Conservation (phyloP, 2,888 invertebrate genomes). For the Dromius quadrimaculatus region DNA sequence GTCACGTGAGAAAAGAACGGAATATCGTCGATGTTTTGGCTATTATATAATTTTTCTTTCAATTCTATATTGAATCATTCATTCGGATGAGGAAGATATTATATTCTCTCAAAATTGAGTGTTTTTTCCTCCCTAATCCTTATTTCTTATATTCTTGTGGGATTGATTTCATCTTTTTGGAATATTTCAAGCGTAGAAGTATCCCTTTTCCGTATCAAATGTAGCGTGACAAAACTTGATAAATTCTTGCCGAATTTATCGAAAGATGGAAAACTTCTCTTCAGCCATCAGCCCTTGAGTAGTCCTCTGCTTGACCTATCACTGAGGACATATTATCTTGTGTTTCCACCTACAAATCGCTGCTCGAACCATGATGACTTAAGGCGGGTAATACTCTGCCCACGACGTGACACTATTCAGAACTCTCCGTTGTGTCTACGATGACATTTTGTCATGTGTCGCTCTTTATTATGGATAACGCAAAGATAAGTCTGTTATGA, state of each 20-base stretch:
- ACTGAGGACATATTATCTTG: constrained; percentile 31
- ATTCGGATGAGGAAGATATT: too few relatives aligned
- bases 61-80: too few relatives aligned
- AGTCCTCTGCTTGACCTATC: constrained; percentile 24
- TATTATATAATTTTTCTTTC: too few relatives aligned
- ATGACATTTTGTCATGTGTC: constrained; percentile 32
- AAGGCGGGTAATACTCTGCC: not conserved
- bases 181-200: too few relatives aligned
- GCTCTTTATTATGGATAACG: too few relatives aligned
- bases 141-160: too few relatives aligned
- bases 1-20: too few relatives aligned
- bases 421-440: constrained; percentile 20
- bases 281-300: constrained; percentile 13
- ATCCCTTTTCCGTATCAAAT: constrained; percentile 16
- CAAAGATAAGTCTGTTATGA: too few relatives aligned
- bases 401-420: constrained; percentile 21
- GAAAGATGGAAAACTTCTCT: constrained; percentile 2
- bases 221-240: constrained; percentile 1
- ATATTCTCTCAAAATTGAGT: too few relatives aligned
- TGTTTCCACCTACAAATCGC: constrained; percentile 26
- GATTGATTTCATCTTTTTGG: too few relatives aligned
- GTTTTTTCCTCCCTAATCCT: too few relatives aligned
- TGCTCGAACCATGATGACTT: not conserved
- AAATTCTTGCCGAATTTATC: constrained; percentile 31
- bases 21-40: too few relatives aligned